Percentiles rank a stretch among this genome's conserved stretches.
Conservation (phyloP, 92 coral and sea anemone species). For the Palythoa grandis region DNA sequence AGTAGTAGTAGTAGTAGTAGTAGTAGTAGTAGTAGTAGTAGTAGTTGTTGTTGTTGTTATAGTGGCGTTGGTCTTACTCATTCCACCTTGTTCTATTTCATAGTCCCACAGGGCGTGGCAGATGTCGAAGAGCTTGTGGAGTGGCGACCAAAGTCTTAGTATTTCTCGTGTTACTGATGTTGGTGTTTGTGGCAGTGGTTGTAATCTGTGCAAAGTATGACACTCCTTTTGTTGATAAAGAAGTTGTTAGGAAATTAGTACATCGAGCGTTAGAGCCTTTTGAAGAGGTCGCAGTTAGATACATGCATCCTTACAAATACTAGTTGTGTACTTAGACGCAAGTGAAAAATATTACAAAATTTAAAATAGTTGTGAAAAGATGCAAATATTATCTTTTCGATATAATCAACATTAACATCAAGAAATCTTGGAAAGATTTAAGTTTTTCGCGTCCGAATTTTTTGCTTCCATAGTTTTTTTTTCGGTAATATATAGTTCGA, state of each 20-base stretch:
- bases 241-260: conserved; percentile 36
- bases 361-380: not conserved
- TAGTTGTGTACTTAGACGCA: not conserved
- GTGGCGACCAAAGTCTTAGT: conserved; percentile 53
- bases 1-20: too few species aligned
- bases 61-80: not conserved
- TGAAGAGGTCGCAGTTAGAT: conserved; percentile 42
- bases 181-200: conserved; percentile 5
- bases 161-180: not conserved
- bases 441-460: not conserved
- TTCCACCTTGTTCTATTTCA: not conserved
- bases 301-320: conserved; percentile 38
- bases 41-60: too few species aligned
- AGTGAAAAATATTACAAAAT: not conserved
- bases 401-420: not conserved
- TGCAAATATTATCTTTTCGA: not conserved
- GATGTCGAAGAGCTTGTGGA: conserved; percentile 61
- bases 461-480: not conserved
- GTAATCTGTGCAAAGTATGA: conserved; percentile 33
- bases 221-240: conserved; percentile 40
- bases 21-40: too few species aligned
- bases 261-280: conserved; percentile 54
- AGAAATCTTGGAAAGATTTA: not conserved
- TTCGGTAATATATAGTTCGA: too few species aligned
- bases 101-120: conserved; percentile 62